Evolutionary conservation across 2,888 invertebrate genomes (phyloP), one percentile per base, ranked within the genome.

Genomic region (Ophioninae sp.): DNA sequence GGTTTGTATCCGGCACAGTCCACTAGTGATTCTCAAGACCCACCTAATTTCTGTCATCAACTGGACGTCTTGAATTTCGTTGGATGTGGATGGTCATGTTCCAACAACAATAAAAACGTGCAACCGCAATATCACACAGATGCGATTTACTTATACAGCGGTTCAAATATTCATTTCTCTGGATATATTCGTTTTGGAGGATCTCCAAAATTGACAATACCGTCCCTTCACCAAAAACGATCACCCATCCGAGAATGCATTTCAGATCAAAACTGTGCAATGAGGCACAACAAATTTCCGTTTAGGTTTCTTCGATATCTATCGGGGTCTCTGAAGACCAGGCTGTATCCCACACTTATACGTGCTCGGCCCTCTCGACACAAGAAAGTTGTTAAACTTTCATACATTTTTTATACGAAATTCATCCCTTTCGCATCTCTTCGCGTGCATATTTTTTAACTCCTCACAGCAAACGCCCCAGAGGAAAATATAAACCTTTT

Each of bases 381-480:
- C 44, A 68, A 68, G 68, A 44, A 68, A 44, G 68, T 21, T 44
- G 44, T 68, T 10, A 13, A 68, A 76, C 76, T 30, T 77, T 21
- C 59, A 61, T 59, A 69, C 30, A 44, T 61, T 68, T 68, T 69
- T 44, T 61, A 68, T 59, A 41, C 68, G n/a, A 61, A 77, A 30
- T 44, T 44, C 41, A 77, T 68, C 41, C 39, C 68, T 69, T 59
- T 39, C 41, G 41, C 39, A 61, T 62, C 17, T 10, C 8, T 37
- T 21, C 56, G 39, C 13, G 20, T 23, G 39, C 41, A 73, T 21
- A 75, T 56, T 76, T 57, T 64, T 76, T 30, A 6, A 67, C n/a
- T 61, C 10, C 61, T 23, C 21, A 13, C 17, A 50, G 50, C 50
- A 50, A 5, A 50, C 17, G 41, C 23, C n/a, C 23, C 20, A 13